phyloP scores from a whole-genome alignment of 2,113 vertebrate species.

The Chitala chitala region DNA sequence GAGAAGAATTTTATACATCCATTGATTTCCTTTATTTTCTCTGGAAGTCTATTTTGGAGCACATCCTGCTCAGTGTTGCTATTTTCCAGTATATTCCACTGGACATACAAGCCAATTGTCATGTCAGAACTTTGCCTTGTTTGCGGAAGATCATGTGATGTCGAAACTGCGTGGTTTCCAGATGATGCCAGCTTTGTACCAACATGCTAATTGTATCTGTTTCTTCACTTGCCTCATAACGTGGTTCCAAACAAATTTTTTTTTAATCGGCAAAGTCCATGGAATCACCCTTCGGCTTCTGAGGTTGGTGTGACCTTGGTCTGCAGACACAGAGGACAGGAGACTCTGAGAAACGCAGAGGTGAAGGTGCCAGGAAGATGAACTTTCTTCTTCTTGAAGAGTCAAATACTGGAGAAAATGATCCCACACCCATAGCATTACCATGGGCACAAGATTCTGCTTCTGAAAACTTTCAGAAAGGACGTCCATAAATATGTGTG shows the following conservation, averaged over 20 bases:
- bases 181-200: background rate
- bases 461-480: background rate
- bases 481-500: background rate
- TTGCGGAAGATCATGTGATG: background rate
- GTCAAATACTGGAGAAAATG: background rate
- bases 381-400: background rate
- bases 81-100: background rate
- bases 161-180: background rate
- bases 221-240: background rate
- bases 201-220: too few relatives aligned
- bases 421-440: background rate
- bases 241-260: background rate
- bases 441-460: background rate
- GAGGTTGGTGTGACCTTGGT: background rate
- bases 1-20: constrained; percentile 5
- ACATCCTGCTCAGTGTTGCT: background rate
- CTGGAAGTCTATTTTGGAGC: constrained; percentile 1
- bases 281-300: background rate
- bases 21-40: constrained; percentile 6
- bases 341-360: background rate
- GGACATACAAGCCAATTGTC: background rate
- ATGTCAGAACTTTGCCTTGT: background rate
- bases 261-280: background rate
- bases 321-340: background rate
- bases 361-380: background rate